phyloP scores from a whole-genome alignment of 2,113 vertebrate species.

The Urocynchramus pylzowi region DNA sequence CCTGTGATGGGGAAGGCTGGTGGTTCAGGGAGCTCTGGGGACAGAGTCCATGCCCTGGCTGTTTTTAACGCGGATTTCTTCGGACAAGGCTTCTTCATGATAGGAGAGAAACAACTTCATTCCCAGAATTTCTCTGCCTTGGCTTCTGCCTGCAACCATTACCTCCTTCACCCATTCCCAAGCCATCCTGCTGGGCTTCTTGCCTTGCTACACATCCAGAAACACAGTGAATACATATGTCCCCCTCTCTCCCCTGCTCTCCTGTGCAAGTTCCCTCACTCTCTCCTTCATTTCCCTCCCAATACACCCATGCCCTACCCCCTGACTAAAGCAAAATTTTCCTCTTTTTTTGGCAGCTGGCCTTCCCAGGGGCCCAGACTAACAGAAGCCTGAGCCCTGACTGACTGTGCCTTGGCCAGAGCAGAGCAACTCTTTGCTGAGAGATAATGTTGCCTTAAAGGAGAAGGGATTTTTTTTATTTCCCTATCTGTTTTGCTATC shows the following conservation, averaged over 20 bases:
- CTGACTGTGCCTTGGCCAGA: background rate
- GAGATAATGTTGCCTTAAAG: constrained; percentile 51
- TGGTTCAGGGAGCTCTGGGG: background rate
- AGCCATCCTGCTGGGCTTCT: background rate
- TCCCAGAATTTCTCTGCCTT: background rate
- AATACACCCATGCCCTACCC: background rate
- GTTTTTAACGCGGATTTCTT: background rate
- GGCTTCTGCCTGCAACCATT: background rate
- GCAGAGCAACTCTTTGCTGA: background rate
- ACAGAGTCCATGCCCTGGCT: fast-evolving
- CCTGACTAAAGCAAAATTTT: constrained; percentile 1
- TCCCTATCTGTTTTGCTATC: background rate
- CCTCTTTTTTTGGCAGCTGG: constrained; percentile 12
- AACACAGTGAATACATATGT: background rate
- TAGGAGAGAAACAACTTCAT: background rate
- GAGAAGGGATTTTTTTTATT: background rate
- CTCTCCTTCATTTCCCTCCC: background rate
- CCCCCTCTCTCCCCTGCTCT: background rate
- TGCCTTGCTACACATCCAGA: background rate
- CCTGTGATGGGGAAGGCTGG: background rate
- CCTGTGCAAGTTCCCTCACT: background rate
- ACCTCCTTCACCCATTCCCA: background rate
- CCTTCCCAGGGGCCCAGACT: constrained; percentile 17
- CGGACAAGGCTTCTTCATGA: background rate
- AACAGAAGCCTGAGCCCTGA: constrained; percentile 34